A percentile compares a stretch with the other conserved stretches of the same genome.
phyloP scores from a whole-genome alignment of 2,888 invertebrate species.

The Chrysina gloriosa region DNA sequence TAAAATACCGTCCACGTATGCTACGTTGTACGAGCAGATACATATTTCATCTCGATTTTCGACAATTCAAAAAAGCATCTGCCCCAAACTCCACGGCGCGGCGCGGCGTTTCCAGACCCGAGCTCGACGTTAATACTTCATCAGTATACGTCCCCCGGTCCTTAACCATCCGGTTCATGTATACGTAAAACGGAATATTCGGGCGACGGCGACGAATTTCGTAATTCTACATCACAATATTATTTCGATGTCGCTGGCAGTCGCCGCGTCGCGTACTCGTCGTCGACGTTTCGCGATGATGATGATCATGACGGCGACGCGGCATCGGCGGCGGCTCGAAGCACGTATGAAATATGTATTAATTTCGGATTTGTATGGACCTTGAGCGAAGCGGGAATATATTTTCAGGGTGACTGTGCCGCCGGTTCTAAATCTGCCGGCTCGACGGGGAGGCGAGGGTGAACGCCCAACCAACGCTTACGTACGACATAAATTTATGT shows the following conservation, averaged over 20 bases:
- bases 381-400: conserved; percentile 2
- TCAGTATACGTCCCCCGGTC: neutral
- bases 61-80: too few species aligned
- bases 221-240: conserved; percentile 25
- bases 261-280: neutral
- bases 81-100: neutral
- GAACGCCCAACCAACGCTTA: too few species aligned
- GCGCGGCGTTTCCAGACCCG: neutral
- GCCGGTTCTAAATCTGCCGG: neutral
- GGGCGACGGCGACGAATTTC: neutral
- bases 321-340: neutral
- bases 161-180: conserved; percentile 1
- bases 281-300: neutral
- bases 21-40: too few species aligned
- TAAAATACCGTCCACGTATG: too few species aligned
- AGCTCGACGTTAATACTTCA: neutral
- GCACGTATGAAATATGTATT: conserved; percentile 29
- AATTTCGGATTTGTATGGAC: conserved; percentile 29
- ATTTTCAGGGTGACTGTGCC: neutral
- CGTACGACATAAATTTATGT: too few species aligned
- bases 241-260: conserved; percentile 3
- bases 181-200: conserved; percentile 5
- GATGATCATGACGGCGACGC: neutral
- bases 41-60: too few species aligned
- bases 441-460: too few species aligned